Evolutionary conservation across 2,797 vertebrate genomes (phyloP).

Genomic region (Acipenser transmontanus): DNA sequence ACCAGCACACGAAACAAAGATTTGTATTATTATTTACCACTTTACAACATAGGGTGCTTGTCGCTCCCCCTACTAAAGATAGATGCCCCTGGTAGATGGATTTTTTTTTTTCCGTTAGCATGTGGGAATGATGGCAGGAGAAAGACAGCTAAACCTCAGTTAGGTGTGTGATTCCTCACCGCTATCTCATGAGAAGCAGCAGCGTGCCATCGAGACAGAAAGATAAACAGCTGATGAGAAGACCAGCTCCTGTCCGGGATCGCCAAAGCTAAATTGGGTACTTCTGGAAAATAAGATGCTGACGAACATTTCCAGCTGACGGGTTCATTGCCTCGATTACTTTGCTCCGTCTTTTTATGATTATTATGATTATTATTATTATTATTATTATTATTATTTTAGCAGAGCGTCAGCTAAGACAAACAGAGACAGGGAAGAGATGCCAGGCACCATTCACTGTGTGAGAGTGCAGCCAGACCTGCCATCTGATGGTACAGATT

Average conservation of each 20-base stretch:
- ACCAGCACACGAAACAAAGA: constrained; percentile 37
- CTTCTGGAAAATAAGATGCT: constrained; percentile 9
- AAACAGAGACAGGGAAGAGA: constrained; percentile 28
- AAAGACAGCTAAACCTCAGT: neutral
- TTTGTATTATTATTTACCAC: constrained; percentile 33
- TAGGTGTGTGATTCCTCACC: constrained; percentile 5
- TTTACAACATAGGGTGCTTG: constrained; percentile 16
- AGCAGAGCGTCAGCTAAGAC: constrained; percentile 18
- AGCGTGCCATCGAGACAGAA: neutral
- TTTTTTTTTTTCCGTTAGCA: constrained; percentile 1
- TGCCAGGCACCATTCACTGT: constrained; percentile 20
- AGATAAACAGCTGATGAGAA: constrained; percentile 10
- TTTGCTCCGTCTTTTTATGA: constrained; percentile 5
- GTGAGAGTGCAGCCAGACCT: constrained; percentile 21
- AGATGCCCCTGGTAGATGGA: constrained; percentile 13
- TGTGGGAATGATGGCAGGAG: constrained; percentile 5
- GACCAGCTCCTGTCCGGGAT: constrained; percentile 19
- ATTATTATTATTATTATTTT: constrained; percentile 9
- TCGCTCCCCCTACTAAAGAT: constrained; percentile 34
- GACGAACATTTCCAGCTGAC: constrained; percentile 12
- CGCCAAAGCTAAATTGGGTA: constrained; percentile 13
- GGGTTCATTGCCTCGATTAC: constrained; percentile 13
- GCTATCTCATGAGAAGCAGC: neutral
- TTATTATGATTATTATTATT: constrained; percentile 12
- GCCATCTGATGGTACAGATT: constrained; percentile 55